phyloP scores from a whole-genome alignment of 2,888 invertebrate species.

The Dasypogon diadema region DNA sequence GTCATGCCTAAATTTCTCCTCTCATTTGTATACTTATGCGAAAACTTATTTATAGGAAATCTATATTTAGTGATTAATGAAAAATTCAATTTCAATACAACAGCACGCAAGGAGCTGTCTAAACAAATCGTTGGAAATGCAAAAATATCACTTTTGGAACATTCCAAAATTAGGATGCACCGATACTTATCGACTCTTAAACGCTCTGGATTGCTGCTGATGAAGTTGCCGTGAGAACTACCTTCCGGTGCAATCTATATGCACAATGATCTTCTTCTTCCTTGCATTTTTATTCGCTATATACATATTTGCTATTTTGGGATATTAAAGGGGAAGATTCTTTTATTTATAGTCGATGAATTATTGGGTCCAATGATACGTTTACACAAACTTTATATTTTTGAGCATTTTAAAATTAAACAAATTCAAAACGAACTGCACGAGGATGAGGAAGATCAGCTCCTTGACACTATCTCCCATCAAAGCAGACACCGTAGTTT shows the following conservation, averaged over 20 bases:
- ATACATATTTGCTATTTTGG: conserved; percentile 45
- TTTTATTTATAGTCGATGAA: conserved; percentile 47
- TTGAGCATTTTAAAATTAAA: conserved; percentile 25
- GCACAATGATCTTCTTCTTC: conserved; percentile 23
- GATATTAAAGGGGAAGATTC: conserved; percentile 40
- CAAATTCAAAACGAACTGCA: neutral
- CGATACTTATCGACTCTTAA: neutral
- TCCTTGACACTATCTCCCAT: conserved; percentile 19
- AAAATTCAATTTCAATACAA: conserved; percentile 36
- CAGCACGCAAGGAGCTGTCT: conserved; percentile 24
- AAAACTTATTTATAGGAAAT: conserved; percentile 54
- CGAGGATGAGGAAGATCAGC: conserved; percentile 11
- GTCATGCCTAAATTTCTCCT: conserved; percentile 33
- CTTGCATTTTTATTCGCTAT: conserved; percentile 35
- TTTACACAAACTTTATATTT: conserved; percentile 29
- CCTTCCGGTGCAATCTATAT: conserved; percentile 27
- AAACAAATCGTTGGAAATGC: conserved; percentile 3
- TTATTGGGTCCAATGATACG: conserved; percentile 44
- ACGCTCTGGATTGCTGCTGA: neutral
- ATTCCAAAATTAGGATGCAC: conserved; percentile 21
- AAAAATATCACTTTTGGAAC: conserved; percentile 35
- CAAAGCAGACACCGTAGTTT: conserved; percentile 1
- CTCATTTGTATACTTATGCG: conserved; percentile 33
- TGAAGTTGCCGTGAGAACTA: neutral
- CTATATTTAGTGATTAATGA: conserved; percentile 52